Percentiles rank a stretch among this genome's conserved stretches.
Conservation (phyloP, 2,113 vertebrate species). For the Mionectes macconnelli region DNA sequence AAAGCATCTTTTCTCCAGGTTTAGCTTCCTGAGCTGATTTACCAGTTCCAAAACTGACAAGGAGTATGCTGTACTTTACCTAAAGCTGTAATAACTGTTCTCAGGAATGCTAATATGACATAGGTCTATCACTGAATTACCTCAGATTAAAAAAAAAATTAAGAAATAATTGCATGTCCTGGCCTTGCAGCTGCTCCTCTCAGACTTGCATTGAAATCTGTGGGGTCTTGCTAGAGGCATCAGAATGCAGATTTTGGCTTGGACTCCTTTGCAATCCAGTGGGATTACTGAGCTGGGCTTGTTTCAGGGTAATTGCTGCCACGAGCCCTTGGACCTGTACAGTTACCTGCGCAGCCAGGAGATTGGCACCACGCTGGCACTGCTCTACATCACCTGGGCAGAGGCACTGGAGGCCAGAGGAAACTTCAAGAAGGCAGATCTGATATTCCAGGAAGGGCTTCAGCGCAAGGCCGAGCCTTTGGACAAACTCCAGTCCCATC, state of each 20-base stretch:
- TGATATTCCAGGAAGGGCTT: slow-evolving; percentile 87
- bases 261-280: not conserved
- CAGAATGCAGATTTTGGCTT: not conserved
- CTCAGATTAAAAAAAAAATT: not conserved
- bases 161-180: not conserved
- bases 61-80: not conserved
- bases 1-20: not conserved
- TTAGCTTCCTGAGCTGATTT: not conserved
- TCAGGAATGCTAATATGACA: not conserved
- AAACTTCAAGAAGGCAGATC: slow-evolving; percentile 86
- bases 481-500: slow-evolving; percentile 86
- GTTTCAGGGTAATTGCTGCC: slow-evolving; percentile 80
- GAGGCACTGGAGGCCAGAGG: slow-evolving; percentile 88
- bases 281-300: not conserved
- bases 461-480: slow-evolving; percentile 82
- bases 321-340: slow-evolving; percentile 88
- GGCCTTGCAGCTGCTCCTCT: not conserved
- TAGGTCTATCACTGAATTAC: not conserved
- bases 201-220: not conserved
- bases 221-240: not conserved
- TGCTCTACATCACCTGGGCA: slow-evolving; percentile 92
- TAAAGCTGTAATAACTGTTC: not conserved
- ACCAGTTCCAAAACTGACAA: not conserved
- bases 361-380: slow-evolving; percentile 83
- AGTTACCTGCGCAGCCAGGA: slow-evolving; percentile 88